These are phyloP conservation scores for Azemiops feae DNA, from an alignment of 2,113 vertebrate species.

Conservation along the genomic window DNA sequence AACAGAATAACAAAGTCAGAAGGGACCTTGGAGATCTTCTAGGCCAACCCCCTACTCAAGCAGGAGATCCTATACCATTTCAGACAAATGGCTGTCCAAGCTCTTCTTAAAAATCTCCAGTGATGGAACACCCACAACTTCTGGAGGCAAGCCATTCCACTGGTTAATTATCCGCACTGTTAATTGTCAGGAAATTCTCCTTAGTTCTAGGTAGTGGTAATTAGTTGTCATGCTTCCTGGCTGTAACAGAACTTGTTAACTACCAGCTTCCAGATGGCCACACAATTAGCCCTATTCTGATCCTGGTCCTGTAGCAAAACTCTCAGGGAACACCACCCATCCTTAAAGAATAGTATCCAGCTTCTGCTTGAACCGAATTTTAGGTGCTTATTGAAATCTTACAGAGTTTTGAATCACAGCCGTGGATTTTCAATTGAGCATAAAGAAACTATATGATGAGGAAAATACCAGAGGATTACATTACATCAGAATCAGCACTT, in stretches of 20 bases:
- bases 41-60: neutral
- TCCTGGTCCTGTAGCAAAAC: neutral
- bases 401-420: conserved; percentile 4
- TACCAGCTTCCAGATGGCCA: neutral
- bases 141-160: neutral
- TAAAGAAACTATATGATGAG: neutral
- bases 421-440: conserved; percentile 13
- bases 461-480: conserved; percentile 13
- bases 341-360: neutral
- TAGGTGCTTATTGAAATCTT: conserved; percentile 1
- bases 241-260: neutral
- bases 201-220: neutral
- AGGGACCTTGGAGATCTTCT: neutral
- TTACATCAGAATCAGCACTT: conserved; percentile 18
- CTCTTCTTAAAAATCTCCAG: neutral
- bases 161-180: neutral
- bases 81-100: neutral
- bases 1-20: neutral
- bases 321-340: neutral
- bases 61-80: neutral
- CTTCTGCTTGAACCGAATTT: neutral
- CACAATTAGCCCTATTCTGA: neutral
- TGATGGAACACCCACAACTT: neutral
- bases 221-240: neutral
- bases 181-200: too few species aligned